Percentiles rank a stretch among this genome's conserved stretches.
Conservation (phyloP, 2,113 vertebrate genomes). For the Phasianus colchicus region DNA sequence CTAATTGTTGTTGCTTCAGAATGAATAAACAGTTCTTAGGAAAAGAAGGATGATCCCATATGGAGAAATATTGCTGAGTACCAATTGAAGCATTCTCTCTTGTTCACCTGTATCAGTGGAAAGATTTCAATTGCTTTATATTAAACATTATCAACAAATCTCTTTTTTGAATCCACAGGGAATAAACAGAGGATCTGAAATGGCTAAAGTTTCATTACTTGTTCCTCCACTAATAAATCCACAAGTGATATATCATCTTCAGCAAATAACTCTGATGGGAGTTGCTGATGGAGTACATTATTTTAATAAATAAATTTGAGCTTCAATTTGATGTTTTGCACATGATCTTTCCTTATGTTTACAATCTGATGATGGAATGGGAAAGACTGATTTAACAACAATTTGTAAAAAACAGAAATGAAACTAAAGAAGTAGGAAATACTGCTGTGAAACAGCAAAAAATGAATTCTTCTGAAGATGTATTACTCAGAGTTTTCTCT, state of each 20-base stretch:
- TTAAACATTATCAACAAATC: neutral
- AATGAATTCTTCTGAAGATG: neutral
- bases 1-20: slow-evolving; percentile 51
- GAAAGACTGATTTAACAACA: neutral
- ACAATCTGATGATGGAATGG: neutral
- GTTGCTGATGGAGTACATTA: neutral
- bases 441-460: neutral
- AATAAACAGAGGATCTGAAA: neutral
- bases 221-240: neutral
- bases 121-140: neutral
- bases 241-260: neutral
- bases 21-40: slow-evolving; percentile 26
- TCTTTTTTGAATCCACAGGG: neutral
- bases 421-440: neutral
- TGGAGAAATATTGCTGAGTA: neutral
- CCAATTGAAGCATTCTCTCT: neutral
- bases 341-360: neutral
- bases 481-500: neutral
- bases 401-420: neutral
- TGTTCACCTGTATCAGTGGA: neutral
- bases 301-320: neutral
- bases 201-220: neutral
- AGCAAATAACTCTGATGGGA: neutral
- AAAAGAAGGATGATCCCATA: slow-evolving; percentile 14
- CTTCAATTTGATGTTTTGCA: neutral